Base-by-base conservation (phyloP, 2,797 vertebrate genomes). In the Pitangus sulphuratus region DNA sequence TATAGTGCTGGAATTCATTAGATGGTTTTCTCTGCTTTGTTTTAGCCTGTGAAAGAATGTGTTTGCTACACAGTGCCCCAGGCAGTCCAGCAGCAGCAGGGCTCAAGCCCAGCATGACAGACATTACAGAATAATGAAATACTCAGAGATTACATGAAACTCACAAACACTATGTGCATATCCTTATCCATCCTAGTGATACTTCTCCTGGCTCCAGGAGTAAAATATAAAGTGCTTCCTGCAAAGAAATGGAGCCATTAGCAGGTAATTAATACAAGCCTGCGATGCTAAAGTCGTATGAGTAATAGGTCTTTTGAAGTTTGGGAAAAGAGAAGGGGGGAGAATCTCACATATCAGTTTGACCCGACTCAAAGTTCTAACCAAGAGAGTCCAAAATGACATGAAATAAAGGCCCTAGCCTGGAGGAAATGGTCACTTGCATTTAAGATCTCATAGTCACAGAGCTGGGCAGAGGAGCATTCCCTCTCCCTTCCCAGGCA, bases 231-330 rank as follows among this genome's bases (percentile, higher is more conserved):
- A 97, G 71, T 53, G 62, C 62, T 93, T 93, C 88, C 80, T 90
- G 74, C 18, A 45, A 84, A 91, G 78, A 84, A 57, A 75, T 45
- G 44, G 87, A 66, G 70, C 80, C 66, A 77, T 95, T 96, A 90
- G 66, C 82, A 60, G 48, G 78, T 90, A 94, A 96, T 94, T 95
- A 97, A 94, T 64, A 62, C 74, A 80, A 92, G 80, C 25, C 77
- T 69, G 79, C 70, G 51, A 95, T 69, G 58, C 50, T 93, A 3
- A 78, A 66, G 70, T 6, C 0, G 1, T 3, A 5, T 45, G 31
- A 94, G 85, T 87, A 89, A 83, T 66, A 22, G 4, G 12, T 18
- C 83, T 87, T 95, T 79, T 87, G 88, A 95, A 90, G 83, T 95
- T 74, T 48, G 72, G 72, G 72, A 88, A 65, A 64, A 91, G 76